Percentiles rank a stretch among this genome's conserved stretches.
Evolutionary conservation across 1,140 invertebrate genomes (phyloP).

Genomic region (Brachionus rotundiformis): DNA sequence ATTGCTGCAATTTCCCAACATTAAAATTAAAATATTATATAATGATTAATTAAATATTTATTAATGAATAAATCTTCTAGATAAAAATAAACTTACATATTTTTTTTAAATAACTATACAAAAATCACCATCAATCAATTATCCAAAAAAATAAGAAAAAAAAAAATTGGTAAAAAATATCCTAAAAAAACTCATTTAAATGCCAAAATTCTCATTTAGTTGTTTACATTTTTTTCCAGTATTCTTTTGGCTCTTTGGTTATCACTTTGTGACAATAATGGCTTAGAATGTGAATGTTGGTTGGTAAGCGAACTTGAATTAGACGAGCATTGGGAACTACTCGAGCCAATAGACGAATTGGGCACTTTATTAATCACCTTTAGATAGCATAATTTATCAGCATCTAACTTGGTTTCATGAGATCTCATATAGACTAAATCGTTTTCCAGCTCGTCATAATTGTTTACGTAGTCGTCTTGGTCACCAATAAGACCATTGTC

Average conservation of each 20-base stretch:
- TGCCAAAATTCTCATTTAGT: not conserved
- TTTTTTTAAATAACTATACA: not conserved
- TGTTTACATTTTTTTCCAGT: not conserved
- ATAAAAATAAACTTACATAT: not conserved
- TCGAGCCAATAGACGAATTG: slow-evolving; percentile 2
- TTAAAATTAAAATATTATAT: too few species aligned
- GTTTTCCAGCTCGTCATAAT: slow-evolving; percentile 14
- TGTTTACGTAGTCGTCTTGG: slow-evolving; percentile 8
- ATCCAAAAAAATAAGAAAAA: not conserved
- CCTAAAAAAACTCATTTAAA: not conserved
- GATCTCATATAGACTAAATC: slow-evolving; percentile 33
- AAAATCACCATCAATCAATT: not conserved
- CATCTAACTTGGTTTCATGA: not conserved
- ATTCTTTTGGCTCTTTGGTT: slow-evolving; percentile 14
- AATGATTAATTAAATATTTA: not conserved
- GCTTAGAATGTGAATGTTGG: not conserved
- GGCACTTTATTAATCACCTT: slow-evolving; percentile 1
- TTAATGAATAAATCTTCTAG: not conserved
- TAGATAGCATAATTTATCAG: not conserved
- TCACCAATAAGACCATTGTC: not conserved
- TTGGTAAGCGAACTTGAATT: not conserved
- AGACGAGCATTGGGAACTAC: not conserved
- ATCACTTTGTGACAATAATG: not conserved
- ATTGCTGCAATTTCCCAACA: too few species aligned
- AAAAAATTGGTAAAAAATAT: not conserved